Evolutionary conservation across 2,113 vertebrate species (phyloP), one percentile per base, ranked within the genome.

Genomic region (Passer domesticus): DNA sequence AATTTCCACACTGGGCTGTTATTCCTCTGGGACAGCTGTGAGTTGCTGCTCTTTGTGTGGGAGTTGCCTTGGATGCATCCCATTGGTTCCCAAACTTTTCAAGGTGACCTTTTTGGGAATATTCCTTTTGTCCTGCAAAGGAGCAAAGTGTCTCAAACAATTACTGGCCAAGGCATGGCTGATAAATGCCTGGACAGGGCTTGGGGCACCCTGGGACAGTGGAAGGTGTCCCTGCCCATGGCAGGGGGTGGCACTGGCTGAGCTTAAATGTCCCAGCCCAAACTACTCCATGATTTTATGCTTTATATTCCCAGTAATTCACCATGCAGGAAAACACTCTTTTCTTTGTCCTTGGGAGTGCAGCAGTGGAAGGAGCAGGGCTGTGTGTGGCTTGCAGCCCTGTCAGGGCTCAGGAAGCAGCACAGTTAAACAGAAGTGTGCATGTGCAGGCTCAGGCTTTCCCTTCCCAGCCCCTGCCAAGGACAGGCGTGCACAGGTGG

Each of bases 81-180:
- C 74, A 2, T 3, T 37, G 49, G 10, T 23, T 92, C n/a, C 60
- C 27, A 39, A 21, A 14, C 47, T 58, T 70, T 39, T 19, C 47
- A 27, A 30, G 33, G 44, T 78, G 35, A 41, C 28, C 4, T 46
- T 75, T 31, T 63, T 28, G 14, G 5, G 33, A 47, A 6, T 68
- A 33, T 79, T 75, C n/a, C 25, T 78, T 70, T 76, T 66, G 53
- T 68, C 72, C 44, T 43, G 15, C 37, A 59, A 11, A 25, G 58
- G 15, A 35, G 15, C 35, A 37, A 60, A 27, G 35, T 27, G 58
- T 60, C 35, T 27, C 58, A 58, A 76, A n/a, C 33, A 21, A 43
- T 2, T 0, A 0, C 47, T 76, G 67, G 3, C 50, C 44, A 68
- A 47, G 7, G 22, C 7, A 0, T 21, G 14, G 22, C 1, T 58